A percentile compares a stretch with the other conserved stretches of the same genome.
Conservation (phyloP, 2,113 vertebrate species). For the Phaethon lepturus region DNA sequence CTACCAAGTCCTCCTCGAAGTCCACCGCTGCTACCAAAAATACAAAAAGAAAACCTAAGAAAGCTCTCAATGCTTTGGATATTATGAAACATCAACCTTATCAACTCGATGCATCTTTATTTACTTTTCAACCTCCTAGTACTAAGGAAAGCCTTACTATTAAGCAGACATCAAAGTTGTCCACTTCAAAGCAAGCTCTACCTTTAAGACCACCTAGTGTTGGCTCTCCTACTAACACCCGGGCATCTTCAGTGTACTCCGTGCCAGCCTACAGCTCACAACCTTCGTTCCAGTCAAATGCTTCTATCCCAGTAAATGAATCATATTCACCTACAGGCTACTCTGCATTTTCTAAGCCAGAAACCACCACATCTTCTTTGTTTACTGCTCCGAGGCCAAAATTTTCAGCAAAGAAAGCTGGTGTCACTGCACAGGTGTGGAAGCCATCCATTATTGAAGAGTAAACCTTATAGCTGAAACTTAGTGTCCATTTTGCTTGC, state of each 20-base stretch:
- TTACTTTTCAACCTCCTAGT: constrained; percentile 90
- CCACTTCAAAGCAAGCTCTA: constrained; percentile 73
- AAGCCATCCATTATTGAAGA: constrained; percentile 86
- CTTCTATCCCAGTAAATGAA: constrained; percentile 66
- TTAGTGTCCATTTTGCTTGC: constrained; percentile 70
- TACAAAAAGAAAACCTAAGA: constrained; percentile 83
- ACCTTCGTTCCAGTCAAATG: constrained; percentile 78
- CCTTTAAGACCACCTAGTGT: constrained; percentile 69
- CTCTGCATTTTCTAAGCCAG: constrained; percentile 83
- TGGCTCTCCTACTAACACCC: constrained; percentile 36
- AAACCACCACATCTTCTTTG: constrained; percentile 72
- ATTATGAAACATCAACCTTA: constrained; percentile 98
- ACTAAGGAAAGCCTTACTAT: constrained; percentile 75
- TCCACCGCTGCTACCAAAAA: constrained; percentile 63
- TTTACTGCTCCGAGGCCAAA: constrained; percentile 88
- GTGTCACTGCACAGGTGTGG: constrained; percentile 92
- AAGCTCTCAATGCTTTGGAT: constrained; percentile 90
- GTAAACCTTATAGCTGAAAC: constrained; percentile 74
- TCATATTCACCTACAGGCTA: constrained; percentile 71
- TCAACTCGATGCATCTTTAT: constrained; percentile 92
- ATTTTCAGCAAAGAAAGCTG: constrained; percentile 94
- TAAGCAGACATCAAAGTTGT: constrained; percentile 73
- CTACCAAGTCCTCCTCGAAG: constrained; percentile 81
- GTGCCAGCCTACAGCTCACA: constrained; percentile 81
- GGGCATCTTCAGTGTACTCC: constrained; percentile 76